phyloP scores from a whole-genome alignment of 2,888 invertebrate genomes.

The Agrilus biguttatus region DNA sequence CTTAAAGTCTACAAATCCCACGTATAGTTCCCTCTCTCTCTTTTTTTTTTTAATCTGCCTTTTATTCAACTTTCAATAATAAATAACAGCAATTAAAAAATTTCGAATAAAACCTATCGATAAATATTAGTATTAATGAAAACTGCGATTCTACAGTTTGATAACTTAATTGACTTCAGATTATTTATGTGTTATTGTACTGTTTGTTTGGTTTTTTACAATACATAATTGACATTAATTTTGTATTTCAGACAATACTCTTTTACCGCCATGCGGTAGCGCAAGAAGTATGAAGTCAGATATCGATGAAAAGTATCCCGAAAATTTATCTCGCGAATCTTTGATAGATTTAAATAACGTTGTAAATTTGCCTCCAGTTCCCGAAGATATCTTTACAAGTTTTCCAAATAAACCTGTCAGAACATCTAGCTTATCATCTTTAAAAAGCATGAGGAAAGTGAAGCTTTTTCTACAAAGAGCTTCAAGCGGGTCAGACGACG shows the following conservation, averaged over 20 bases:
- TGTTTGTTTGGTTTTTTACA: too few species aligned
- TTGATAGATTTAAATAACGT: slow-evolving; percentile 30
- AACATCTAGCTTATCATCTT: slow-evolving; percentile 31
- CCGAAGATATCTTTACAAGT: slow-evolving; percentile 32
- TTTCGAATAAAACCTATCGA: neutral
- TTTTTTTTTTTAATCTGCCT: too few species aligned
- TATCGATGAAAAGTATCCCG: slow-evolving; percentile 34
- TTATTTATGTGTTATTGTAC: too few species aligned
- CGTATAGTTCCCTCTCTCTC: too few species aligned
- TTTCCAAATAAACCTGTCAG: slow-evolving; percentile 27
- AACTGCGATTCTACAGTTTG: neutral
- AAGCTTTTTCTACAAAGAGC: slow-evolving; percentile 32
- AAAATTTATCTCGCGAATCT: slow-evolving; percentile 32
- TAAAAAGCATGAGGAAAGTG: slow-evolving; percentile 33
- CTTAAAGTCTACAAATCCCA: too few species aligned
- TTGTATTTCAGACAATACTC: slow-evolving; percentile 11
- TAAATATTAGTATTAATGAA: neutral
- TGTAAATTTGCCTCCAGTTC: slow-evolving; percentile 31
- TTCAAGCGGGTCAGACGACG: slow-evolving; percentile 29
- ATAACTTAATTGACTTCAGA: too few species aligned
- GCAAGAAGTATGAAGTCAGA: slow-evolving; percentile 28
- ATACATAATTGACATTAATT: too few species aligned
- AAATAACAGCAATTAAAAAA: neutral
- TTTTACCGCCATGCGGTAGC: slow-evolving; percentile 17
- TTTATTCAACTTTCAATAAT: too few species aligned